Evolutionary conservation across 2,888 invertebrate genomes (phyloP), one percentile per base, ranked within the genome.

Genomic region (Yponomeuta malinellus): DNA sequence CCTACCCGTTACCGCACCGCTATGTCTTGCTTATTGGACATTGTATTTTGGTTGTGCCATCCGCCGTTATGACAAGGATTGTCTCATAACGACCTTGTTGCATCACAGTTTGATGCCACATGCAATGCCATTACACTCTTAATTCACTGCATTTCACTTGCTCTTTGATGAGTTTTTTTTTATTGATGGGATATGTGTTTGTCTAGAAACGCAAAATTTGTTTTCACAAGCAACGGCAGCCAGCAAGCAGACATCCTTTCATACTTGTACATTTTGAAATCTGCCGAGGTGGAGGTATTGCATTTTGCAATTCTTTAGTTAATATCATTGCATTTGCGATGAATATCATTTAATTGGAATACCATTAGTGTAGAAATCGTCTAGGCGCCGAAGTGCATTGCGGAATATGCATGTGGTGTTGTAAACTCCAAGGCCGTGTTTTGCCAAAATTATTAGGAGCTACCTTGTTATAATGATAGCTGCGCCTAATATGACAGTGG

Each of bases 11-110:
- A 59, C 52, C 52, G 52, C 52, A 59, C 52, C 52, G 52, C 12
- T 59, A 59, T 15, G 52, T 12, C 52, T 59, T 59, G 15, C 52
- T 59, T 59, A 59, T 59, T 59, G 52, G 52, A 59, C 52, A 15
- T 59, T 59, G 52, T 59, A 59, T 59, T 59, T 59, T 15, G 52
- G 52, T 59, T 59, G 52, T 59, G 52, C 52, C 52, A 59, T 59
- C 52, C 52, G 52, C 52, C 15, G 52, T 59, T 59, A 59, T 59
- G 5, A 59, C 12, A 5, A 15, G 15, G 12, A 59, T 59, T 59
- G 52, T 59, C 52, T 59, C 52, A 43, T 59, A 59, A 59, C 52
- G 52, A 52, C 12, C 15, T 15, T 59, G 52, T 59, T 59, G 52
- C 52, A 59, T 59, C 12, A 15, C 52, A 3, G 52, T 15, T 12